phyloP scores from a whole-genome alignment of 2,113 vertebrate species.

The Mormyrus lacerda region DNA sequence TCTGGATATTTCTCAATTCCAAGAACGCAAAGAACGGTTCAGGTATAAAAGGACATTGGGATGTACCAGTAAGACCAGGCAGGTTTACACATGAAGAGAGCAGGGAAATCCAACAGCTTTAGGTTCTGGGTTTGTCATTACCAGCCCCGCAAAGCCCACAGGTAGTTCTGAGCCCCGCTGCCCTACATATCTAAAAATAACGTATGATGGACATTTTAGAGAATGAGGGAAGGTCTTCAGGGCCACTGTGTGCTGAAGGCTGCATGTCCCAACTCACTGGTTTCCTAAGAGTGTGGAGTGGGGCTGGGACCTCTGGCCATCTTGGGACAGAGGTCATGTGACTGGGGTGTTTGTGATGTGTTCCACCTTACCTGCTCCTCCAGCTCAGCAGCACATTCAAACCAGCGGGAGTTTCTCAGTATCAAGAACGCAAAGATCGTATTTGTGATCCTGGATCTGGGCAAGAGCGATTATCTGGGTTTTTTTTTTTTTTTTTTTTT shows the following conservation, averaged over 20 bases:
- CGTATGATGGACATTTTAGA: neutral
- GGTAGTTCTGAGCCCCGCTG: neutral
- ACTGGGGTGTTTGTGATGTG: neutral
- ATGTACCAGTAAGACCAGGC: neutral
- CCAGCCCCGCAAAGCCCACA: neutral
- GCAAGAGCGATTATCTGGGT: neutral
- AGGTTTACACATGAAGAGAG: slow-evolving; percentile 16
- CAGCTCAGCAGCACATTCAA: neutral
- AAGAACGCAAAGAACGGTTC: neutral
- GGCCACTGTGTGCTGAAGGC: neutral
- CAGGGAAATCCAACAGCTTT: neutral
- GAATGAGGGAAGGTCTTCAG: neutral
- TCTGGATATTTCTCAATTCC: neutral
- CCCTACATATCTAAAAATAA: neutral
- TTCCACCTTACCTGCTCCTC: neutral
- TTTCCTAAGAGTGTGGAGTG: neutral
- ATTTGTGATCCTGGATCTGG: neutral
- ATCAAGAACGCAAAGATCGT: neutral
- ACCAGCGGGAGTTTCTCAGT: neutral
- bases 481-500: no score
- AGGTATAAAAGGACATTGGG: neutral
- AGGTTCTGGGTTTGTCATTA: slow-evolving; percentile 12
- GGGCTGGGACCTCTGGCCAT: neutral
- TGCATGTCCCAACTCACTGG: neutral
- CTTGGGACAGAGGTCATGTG: neutral